These are phyloP conservation scores for Drosophila ananassae DNA, from an alignment of 1,140 invertebrate genomes.

Conservation along the genomic window DNA sequence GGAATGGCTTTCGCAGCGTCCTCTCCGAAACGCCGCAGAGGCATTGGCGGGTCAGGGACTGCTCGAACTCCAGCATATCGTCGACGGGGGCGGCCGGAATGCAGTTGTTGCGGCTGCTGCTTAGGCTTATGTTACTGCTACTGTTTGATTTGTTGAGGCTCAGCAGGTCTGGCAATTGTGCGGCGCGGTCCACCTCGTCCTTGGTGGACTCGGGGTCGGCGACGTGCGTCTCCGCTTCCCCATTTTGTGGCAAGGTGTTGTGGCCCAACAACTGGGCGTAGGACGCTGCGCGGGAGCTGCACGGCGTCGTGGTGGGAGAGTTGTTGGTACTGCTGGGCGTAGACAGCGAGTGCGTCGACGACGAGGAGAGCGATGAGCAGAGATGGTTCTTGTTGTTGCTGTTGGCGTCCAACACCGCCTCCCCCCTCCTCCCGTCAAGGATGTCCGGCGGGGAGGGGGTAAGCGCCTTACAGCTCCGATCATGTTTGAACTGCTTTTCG, in stretches of 20 bases:
- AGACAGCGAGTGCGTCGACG: slow-evolving; percentile 67
- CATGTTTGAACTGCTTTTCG: slow-evolving; percentile 80
- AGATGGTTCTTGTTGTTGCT: slow-evolving; percentile 66
- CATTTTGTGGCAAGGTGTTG: slow-evolving; percentile 72
- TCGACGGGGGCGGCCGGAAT: slow-evolving; percentile 46
- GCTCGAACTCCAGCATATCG: slow-evolving; percentile 85
- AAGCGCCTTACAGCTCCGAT: slow-evolving; percentile 29
- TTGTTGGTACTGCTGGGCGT: slow-evolving; percentile 68
- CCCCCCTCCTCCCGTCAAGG: slow-evolving; percentile 40
- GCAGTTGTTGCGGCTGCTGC: slow-evolving; percentile 41
- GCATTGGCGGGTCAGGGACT: slow-evolving; percentile 89
- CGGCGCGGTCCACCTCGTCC: slow-evolving; percentile 75
- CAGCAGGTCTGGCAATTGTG: slow-evolving; percentile 64
- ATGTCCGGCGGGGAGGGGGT: slow-evolving; percentile 67
- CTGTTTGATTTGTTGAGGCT: slow-evolving; percentile 20
- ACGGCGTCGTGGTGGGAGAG: slow-evolving; percentile 73
- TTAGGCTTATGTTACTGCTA: slow-evolving; percentile 14
- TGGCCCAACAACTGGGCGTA: slow-evolving; percentile 69
- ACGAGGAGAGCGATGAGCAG: slow-evolving; percentile 76
- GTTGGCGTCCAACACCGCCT: slow-evolving; percentile 47
- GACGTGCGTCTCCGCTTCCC: slow-evolving; percentile 10
- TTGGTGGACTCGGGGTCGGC: slow-evolving; percentile 23
- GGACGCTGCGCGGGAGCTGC: slow-evolving; percentile 68
- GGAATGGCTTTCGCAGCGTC: slow-evolving; percentile 88
- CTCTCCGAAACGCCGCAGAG: slow-evolving; percentile 90